Evolutionary conservation across 2,113 vertebrate species (phyloP), one percentile per base, ranked within the genome.

Genomic region (Cochlearius cochlearius): DNA sequence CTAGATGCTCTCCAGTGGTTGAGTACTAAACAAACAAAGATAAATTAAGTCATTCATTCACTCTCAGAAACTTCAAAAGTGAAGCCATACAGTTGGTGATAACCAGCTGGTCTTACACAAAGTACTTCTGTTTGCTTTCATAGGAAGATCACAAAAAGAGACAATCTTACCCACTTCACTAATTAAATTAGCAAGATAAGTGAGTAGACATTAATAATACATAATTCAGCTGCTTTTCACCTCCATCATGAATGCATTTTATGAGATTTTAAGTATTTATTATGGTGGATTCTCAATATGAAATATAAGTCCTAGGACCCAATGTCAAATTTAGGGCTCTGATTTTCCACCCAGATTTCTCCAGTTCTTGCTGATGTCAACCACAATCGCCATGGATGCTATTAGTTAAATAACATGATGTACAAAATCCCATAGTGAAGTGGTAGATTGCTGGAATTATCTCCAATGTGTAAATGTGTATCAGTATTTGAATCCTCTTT

Each of bases 401-500:
- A 12, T 36, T 75, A 75, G 25, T 77, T 77, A 79, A 68, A 72
- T 82, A 64, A 47, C 21, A 30, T 20, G 32, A 25, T 29, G 47
- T 81, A 74, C 10, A 47, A 32, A 36, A 69, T 55, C 36, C 79
- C 25, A 27, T 10, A 63, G 19, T 10, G 53, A 86, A 92, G 41
- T 32, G 19, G 19, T 9, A 60, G 72, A 56, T 27, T 47, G 6
- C 36, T 77, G 64, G 77, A 96, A 75, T 94, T 92, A 59, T 91
- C 76, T 95, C 50, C 91, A 82, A 12, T 72, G 77, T 92, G 76
- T 88, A 63, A 92, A 64, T n/a, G 20, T 15, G 1, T 64, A 53
- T 78, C 90, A 87, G 49, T 75, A 96, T 49, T 79, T 88, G 74
- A 94, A 92, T 90, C 56, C 60, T 96, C 50, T 94, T 94, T 77